These are phyloP conservation scores for Synanthedon myopaeformis DNA, from an alignment of 2,888 invertebrate genomes.

Conservation along the genomic window DNA sequence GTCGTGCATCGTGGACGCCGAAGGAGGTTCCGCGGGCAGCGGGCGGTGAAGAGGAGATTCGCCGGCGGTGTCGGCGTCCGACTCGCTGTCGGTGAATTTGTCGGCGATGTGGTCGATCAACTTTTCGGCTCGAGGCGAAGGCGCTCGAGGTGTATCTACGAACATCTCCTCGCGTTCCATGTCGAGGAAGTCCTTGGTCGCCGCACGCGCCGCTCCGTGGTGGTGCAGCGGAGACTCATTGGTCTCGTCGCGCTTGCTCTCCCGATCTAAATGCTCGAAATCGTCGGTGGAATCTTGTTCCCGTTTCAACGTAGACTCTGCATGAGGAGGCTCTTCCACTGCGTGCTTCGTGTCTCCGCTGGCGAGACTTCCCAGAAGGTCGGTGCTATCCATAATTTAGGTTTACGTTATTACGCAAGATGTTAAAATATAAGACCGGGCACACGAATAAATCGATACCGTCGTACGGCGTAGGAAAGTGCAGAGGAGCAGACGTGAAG, in stretches of 20 bases:
- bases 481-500: constrained; percentile 16
- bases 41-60: constrained; percentile 57
- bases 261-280: constrained; percentile 79
- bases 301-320: constrained; percentile 45
- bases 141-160: constrained; percentile 40
- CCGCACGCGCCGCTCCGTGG: constrained; percentile 24
- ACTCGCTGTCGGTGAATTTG: constrained; percentile 71
- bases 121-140: constrained; percentile 36
- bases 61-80: constrained; percentile 61
- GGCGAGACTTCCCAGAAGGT: constrained; percentile 44
- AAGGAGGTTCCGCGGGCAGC: constrained; percentile 19
- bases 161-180: constrained; percentile 60
- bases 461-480: too few species aligned
- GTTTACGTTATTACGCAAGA: constrained; percentile 9
- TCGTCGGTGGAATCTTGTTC: constrained; percentile 80
- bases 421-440: constrained; percentile 12
- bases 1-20: not conserved
- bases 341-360: constrained; percentile 35
- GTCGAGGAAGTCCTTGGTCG: constrained; percentile 57
- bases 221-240: constrained; percentile 38
- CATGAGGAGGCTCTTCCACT: constrained; percentile 11
- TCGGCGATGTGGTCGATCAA: constrained; percentile 58
- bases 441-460: too few species aligned
- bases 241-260: constrained; percentile 46
- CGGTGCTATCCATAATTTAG: constrained; percentile 43